These are phyloP conservation scores for Gallinago paraguaiae DNA, from an alignment of 2,113 vertebrate species.

Conservation along the genomic window DNA sequence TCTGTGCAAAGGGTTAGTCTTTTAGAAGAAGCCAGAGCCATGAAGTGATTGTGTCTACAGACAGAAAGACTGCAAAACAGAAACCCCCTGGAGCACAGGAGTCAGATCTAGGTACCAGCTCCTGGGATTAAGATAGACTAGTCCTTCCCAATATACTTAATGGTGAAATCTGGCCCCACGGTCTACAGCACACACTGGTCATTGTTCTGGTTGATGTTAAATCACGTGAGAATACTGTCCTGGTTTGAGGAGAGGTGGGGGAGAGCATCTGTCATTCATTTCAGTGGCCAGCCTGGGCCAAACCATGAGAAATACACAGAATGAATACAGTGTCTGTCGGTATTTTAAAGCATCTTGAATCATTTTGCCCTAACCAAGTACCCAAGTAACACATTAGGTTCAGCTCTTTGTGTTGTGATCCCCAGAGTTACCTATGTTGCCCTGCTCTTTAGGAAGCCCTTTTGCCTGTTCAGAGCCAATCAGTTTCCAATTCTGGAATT, in stretches of 20 bases:
- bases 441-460: neutral
- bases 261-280: too few relatives aligned
- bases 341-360: neutral
- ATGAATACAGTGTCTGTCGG: neutral
- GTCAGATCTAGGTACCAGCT: neutral
- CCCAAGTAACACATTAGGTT: neutral
- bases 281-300: too few relatives aligned
- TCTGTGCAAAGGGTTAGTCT: neutral
- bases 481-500: neutral
- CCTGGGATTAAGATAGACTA: neutral
- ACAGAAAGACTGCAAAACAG: neutral
- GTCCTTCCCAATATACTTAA: neutral
- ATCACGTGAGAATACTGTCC: neutral
- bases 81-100: neutral
- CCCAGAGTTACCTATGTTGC: fast-evolving
- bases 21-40: neutral
- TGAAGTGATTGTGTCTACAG: neutral
- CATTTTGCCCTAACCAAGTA: neutral
- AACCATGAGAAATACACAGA: neutral
- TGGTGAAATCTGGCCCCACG: neutral
- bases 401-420: neutral
- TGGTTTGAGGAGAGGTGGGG: too few relatives aligned
- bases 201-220: neutral
- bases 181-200: neutral
- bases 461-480: neutral